Evolutionary conservation across 2,888 invertebrate species (phyloP).

Genomic region (Trachelus tabidus): DNA sequence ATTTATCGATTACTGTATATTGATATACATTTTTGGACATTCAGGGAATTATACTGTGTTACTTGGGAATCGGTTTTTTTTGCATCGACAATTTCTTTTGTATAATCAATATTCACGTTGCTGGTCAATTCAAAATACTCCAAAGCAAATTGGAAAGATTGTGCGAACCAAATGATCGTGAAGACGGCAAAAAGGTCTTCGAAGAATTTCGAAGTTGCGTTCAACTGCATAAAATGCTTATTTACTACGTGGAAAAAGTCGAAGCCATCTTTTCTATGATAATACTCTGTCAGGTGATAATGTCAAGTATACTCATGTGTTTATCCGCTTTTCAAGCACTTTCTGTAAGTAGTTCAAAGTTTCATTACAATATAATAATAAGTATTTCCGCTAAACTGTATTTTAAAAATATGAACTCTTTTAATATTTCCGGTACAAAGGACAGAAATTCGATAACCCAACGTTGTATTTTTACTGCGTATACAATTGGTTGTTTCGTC

Average conservation of each 20-base stretch:
- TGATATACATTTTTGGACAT: no score
- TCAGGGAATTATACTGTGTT: neutral
- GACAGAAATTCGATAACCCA: no score
- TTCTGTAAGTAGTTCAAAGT: no score
- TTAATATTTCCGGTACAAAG: no score
- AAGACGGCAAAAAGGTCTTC: neutral
- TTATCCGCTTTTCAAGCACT: neutral
- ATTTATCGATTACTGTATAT: neutral
- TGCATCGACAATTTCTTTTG: no score
- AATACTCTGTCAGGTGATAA: no score
- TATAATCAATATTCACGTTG: slow-evolving; percentile 1
- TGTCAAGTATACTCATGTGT: no score
- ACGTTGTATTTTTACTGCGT: no score
- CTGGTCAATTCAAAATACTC: slow-evolving; percentile 20
- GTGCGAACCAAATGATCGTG: neutral
- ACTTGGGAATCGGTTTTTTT: slow-evolving; percentile 16
- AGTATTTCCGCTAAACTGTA: no score
- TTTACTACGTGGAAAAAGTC: slow-evolving; percentile 23
- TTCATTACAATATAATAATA: neutral
- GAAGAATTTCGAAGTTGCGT: slow-evolving; percentile 16
- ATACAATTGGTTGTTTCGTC: slow-evolving; percentile 25
- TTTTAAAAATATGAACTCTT: no score
- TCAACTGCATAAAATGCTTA: slow-evolving; percentile 29
- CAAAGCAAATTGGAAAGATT: slow-evolving; percentile 8
- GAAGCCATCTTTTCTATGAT: no score